Evolutionary conservation across 2,888 invertebrate species (phyloP), one percentile per base, ranked within the genome.

Genomic region (Leptogaster cylindrica): DNA sequence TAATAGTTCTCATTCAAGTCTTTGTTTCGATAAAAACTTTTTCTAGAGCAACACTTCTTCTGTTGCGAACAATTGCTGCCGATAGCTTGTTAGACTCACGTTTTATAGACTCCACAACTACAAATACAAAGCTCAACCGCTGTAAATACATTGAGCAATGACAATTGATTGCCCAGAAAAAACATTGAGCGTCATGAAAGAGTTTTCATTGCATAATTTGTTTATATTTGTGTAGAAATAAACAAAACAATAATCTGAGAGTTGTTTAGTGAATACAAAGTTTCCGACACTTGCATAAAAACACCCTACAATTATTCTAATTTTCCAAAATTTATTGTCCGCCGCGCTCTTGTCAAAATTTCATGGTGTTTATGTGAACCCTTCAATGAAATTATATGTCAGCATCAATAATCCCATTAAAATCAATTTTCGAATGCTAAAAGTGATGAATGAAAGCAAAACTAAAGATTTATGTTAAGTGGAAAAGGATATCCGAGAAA

Each of bases 141-240:
- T 55, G 55, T 55, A 55, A 23, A 4, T 12, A 23, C 10, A 61
- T 14, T 10, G 3, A 8, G 68, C 68, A 65, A 64, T 44, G 66
- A 55, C 66, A 66, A 65, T 66, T 68, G 50, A 70, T 68, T 68
- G 70, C 70, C 68, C 70, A 70, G 71, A 71, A 72, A n/a, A 71
- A 71, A 72, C 68, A 68, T 68, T 36, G 69, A 72, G 71, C 70
- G 71, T 71, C 71, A 70, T 64, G 66, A 63, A 69, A 71, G 69
- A 65, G 64, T 70, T 71, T 72, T 46, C 67, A 70, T 73, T 73
- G 72, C 71, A 71, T 72, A 72, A 73, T 72, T 73, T 72, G 71
- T 72, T 71, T 73, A 72, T 72, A 73, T 66, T 69, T 70, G 28
- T 20, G 12, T 58, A 52, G 70, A 72, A 70, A 50, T 68, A 55